phyloP scores from a whole-genome alignment of 2,797 vertebrate genomes.

The Tauraco hartlaubi region DNA sequence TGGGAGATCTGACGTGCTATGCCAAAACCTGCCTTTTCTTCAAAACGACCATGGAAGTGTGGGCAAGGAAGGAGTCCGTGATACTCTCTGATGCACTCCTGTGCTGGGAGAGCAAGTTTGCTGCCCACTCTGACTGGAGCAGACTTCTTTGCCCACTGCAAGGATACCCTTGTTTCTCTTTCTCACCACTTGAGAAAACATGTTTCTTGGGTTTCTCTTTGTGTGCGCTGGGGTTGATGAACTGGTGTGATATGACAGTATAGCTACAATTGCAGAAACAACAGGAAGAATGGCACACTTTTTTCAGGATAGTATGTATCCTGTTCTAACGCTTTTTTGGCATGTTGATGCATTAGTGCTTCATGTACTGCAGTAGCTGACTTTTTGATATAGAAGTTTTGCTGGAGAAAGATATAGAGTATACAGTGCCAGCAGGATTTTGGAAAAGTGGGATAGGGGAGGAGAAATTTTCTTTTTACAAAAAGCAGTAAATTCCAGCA shows the following conservation, averaged over 20 bases:
- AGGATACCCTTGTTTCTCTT: not conserved
- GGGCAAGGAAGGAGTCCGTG: not conserved
- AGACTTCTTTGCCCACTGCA: not conserved
- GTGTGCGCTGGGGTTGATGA: fast-evolving
- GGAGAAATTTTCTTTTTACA: not conserved
- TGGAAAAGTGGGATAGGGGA: not conserved
- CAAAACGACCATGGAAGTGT: fast-evolving
- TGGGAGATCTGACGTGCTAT: not conserved
- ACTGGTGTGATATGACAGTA: not conserved
- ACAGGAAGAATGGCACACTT: not conserved
- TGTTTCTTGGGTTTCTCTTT: not conserved
- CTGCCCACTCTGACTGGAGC: not conserved
- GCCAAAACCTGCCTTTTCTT: not conserved
- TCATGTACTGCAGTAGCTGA: not conserved
- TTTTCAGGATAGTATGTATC: not conserved
- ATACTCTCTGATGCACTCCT: not conserved
- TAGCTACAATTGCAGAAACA: not conserved
- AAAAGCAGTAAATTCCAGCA: not conserved
- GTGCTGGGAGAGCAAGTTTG: not conserved
- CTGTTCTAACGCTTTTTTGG: not conserved
- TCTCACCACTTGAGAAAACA: not conserved
- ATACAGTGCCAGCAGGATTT: not conserved
- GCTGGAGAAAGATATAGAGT: not conserved
- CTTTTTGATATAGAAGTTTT: not conserved
- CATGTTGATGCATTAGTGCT: not conserved